Evolutionary conservation across 2,888 invertebrate genomes (phyloP), one percentile per base, ranked within the genome.

Genomic region (Stenodera caucasica): DNA sequence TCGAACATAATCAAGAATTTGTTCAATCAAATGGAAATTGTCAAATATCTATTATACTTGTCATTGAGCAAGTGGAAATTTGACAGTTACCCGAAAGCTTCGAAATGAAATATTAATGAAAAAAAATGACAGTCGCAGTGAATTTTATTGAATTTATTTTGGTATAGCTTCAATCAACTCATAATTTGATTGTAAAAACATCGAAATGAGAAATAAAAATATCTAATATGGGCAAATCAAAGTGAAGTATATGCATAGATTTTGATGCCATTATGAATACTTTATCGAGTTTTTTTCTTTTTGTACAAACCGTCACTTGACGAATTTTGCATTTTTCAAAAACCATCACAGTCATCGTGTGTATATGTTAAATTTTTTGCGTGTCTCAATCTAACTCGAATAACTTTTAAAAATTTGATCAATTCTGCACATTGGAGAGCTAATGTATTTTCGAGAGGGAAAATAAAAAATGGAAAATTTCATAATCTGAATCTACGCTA

Each of bases 391-490:
- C 11, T 2, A 33, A 15, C 2, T 21, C 30, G 32, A 18, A 52
- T 32, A 12, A 4, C 18, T 32, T 51, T 21, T 32, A 32, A 52
- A 52, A 52, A 52, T 52, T 52, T 52, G 52, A 52, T 52, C 32
- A 52, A n/a, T 52, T 15, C n/a, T 33, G 14, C 18, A 52, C 33
- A 32, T 15, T 32, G 5, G 15, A 52, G 30, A n/a, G n/a, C 18
- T 52, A 52, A 52, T 52, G 52, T 32, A 26, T 30, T 51, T 29
- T 14, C n/a, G n/a, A n/a, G n/a, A n/a, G n/a, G n/a, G n/a, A n/a
- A n/a, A 32, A 15, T 2, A 3, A 18, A 21, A 32, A 33, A 33
- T 12, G 52, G 18, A 7, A 52, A 52, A n/a, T 21, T 30, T 60
- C 53, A 18, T 45, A 45, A 45, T 21, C 21, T 45, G 26, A 26